These are phyloP conservation scores for Enchytraeus crypticus DNA, from an alignment of 2,888 invertebrate genomes.

Conservation along the genomic window DNA sequence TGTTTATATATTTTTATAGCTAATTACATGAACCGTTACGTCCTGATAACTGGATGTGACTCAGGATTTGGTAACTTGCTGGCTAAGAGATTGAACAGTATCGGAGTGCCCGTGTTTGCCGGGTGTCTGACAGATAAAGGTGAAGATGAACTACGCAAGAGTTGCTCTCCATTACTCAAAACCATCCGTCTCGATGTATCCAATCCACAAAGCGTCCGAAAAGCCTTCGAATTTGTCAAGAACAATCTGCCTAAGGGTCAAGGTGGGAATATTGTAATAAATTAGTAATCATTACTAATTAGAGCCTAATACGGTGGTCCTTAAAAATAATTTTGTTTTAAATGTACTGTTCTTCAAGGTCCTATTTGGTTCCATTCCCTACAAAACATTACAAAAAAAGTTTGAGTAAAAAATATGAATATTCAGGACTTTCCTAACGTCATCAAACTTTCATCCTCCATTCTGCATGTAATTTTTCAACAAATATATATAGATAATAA, in stretches of 20 bases:
- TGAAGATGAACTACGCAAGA: slow-evolving; percentile 1
- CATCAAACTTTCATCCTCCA: too few species aligned
- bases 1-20: too few species aligned
- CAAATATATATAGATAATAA: too few species aligned
- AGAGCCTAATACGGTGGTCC: too few species aligned
- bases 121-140: slow-evolving; percentile 9
- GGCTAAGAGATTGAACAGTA: not conserved
- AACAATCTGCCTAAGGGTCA: not conserved
- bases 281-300: not conserved
- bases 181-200: slow-evolving; percentile 44
- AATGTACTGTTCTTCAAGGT: too few species aligned
- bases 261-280: not conserved
- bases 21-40: not conserved
- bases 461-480: too few species aligned
- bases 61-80: slow-evolving; percentile 9
- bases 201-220: slow-evolving; percentile 26
- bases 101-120: slow-evolving; percentile 12
- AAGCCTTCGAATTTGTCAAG: not conserved
- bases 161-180: slow-evolving; percentile 23
- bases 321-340: too few species aligned
- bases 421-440: too few species aligned
- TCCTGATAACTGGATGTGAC: slow-evolving; percentile 13
- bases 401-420: too few species aligned
- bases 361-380: too few species aligned
- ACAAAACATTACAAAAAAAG: too few species aligned